These are phyloP conservation scores for Polypedilum pembai DNA, from an alignment of 1,140 invertebrate genomes.

Conservation along the genomic window DNA sequence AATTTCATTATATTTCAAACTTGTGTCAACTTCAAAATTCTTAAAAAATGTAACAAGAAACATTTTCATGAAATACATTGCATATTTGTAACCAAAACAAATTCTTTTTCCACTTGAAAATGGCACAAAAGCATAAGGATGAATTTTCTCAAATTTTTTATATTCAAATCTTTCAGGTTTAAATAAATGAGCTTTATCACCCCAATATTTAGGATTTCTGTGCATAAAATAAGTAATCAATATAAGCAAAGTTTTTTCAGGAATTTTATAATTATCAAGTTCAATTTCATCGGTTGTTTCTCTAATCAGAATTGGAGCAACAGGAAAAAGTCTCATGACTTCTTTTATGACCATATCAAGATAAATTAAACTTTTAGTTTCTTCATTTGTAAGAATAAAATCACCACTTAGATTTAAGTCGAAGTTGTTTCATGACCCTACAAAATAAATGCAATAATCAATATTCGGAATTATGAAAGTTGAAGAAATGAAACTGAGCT, in stretches of 20 bases:
- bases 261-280: neutral
- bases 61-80: neutral
- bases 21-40: neutral
- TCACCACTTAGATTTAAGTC: neutral
- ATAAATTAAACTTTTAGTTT: constrained; percentile 48
- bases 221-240: neutral
- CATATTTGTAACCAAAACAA: constrained; percentile 16
- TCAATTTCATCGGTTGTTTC: constrained; percentile 31
- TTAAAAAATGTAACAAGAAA: neutral
- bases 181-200: constrained; percentile 56
- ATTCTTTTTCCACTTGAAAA: constrained; percentile 39
- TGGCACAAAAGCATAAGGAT: constrained; percentile 50
- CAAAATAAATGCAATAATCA: too few species aligned
- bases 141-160: constrained; percentile 44
- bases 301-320: constrained; percentile 50
- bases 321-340: constrained; percentile 54
- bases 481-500: too few species aligned
- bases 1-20: constrained; percentile 19
- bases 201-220: constrained; percentile 45
- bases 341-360: constrained; percentile 58
- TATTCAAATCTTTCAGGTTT: constrained; percentile 61
- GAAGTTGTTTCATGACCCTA: constrained; percentile 4
- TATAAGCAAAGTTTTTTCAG: neutral
- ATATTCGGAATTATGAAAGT: neutral
- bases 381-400: constrained; percentile 40